Base-by-base conservation (phyloP, 2,888 invertebrate genomes). In the Ornithoptera alexandrae region DNA sequence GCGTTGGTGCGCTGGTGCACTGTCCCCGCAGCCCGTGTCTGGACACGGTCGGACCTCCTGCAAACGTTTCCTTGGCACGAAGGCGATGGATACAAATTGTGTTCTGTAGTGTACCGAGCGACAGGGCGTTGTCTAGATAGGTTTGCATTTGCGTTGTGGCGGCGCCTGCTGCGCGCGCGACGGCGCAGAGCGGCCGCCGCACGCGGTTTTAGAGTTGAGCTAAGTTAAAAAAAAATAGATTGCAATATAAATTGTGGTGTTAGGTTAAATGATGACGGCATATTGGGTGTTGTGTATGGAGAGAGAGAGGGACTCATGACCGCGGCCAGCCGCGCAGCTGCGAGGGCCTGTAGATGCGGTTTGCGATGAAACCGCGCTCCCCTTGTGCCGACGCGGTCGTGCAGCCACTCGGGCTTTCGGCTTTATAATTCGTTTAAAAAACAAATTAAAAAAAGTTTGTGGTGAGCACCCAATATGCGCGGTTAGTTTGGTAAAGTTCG, bases 281-380 rank as follows among this genome's bases (percentile, higher is more conserved):
- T 90, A 89, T 90, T 91, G 89, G 86, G 89, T 87, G 88, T 90
- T 90, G 91, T 90, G 91, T 90, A 89, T 90, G 89, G 75, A 84
- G 89, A 84, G 76, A 71, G 73, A 39, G 39, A 39, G 53, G 15
- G n/a, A 15, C 53, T 17, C 53, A 18, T 12, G 53, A 6, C 53
- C 53, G 17, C n/a, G 53, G 12, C 5, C 53, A 6, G 53, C 39
- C 7, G 39, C 39, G 39, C 39, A 10, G 39, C 8, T 10, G 1
- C 30, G 30, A 4, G 30, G 30, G 30, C 30, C 30, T 5, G 30
- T 30, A 30, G 30, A 3, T 30, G 30, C 30, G 5, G 30, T 30
- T 30, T 30, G 30, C 30, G 5, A 30, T 5, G 30, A 3, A 30
- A 30, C 30, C 30, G 30, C 30, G 30, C 30, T 30, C 30, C 30